A percentile compares a stretch with the other conserved stretches of the same genome.
Evolutionary conservation across 2,113 vertebrate genomes (phyloP).

Genomic region (Seriola dumerili): DNA sequence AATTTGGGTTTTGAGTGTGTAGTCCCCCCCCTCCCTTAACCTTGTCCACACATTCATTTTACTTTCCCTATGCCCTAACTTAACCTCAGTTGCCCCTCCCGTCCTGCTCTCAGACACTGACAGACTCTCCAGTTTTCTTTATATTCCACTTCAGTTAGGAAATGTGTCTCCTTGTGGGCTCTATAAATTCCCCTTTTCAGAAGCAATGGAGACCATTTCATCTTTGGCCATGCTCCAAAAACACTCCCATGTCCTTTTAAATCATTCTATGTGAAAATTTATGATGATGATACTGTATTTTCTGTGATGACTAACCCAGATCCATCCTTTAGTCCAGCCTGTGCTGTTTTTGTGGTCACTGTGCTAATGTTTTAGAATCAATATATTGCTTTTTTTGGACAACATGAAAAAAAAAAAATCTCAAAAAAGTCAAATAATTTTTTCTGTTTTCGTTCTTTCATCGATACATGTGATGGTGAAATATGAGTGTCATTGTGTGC

Average conservation of each 20-base stretch:
- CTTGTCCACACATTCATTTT: constrained; percentile 41
- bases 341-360: constrained; percentile 6
- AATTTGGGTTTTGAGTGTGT: constrained; percentile 10
- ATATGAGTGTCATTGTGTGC: background rate
- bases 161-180: constrained; percentile 57
- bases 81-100: constrained; percentile 43
- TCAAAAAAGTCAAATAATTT: background rate
- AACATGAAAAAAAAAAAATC: background rate
- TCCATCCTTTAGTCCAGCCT: constrained; percentile 8
- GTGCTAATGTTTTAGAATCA: background rate
- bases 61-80: constrained; percentile 11
- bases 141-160: constrained; percentile 48
- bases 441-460: background rate
- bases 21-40: constrained; percentile 12
- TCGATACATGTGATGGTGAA: background rate
- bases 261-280: constrained; percentile 22
- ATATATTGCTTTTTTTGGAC: constrained; percentile 5
- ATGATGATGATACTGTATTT: constrained; percentile 45
- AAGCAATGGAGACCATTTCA: constrained; percentile 36
- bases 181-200: constrained; percentile 45
- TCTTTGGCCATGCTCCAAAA: constrained; percentile 51
- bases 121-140: constrained; percentile 42
- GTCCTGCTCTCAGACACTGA: constrained; percentile 20
- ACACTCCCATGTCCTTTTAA: constrained; percentile 18
- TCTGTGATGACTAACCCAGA: constrained; percentile 39